Conservation (phyloP, 2,797 vertebrate genomes). For the Jordanella pulchra region DNA sequence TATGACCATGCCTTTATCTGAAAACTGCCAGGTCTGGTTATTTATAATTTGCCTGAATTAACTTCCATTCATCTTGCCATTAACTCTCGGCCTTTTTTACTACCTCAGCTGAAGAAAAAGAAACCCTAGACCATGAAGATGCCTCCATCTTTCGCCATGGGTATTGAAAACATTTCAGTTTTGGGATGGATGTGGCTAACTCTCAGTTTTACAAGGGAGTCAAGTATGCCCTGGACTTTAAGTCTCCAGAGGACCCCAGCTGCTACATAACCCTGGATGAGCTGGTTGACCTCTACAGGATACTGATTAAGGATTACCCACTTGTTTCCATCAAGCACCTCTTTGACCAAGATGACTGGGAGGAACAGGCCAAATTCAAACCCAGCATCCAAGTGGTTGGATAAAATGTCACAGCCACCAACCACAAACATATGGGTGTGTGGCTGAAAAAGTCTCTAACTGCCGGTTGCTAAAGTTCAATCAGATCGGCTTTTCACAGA, state of each 20-base stretch:
- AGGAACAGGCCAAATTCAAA: conserved; percentile 93
- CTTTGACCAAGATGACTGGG: conserved; percentile 98
- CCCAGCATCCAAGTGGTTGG: conserved; percentile 94
- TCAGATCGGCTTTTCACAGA: conserved; percentile 98
- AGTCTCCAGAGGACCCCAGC: conserved; percentile 91
- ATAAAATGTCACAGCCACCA: conserved; percentile 96
- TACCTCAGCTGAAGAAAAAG: too few species aligned
- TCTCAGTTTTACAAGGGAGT: conserved; percentile 93
- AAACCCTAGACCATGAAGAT: too few species aligned
- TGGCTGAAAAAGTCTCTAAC: conserved; percentile 91
- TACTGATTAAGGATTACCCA: conserved; percentile 92
- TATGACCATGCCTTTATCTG: too few species aligned
- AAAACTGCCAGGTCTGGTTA: too few species aligned
- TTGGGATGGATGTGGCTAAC: conserved; percentile 98
- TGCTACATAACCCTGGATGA: conserved; percentile 89
- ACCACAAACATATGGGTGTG: conserved; percentile 93
- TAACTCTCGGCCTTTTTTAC: too few species aligned
- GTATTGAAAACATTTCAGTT: too few species aligned
- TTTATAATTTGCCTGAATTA: too few species aligned
- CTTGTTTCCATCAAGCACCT: conserved; percentile 98
- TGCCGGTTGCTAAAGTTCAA: conserved; percentile 98
- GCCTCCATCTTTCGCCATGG: too few species aligned
- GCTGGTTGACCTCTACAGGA: conserved; percentile 90
- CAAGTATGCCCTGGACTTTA: conserved; percentile 98
- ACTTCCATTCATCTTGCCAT: too few species aligned